Conservation (phyloP, 1,140 invertebrate species). For the Pectinophora gossypiella region DNA sequence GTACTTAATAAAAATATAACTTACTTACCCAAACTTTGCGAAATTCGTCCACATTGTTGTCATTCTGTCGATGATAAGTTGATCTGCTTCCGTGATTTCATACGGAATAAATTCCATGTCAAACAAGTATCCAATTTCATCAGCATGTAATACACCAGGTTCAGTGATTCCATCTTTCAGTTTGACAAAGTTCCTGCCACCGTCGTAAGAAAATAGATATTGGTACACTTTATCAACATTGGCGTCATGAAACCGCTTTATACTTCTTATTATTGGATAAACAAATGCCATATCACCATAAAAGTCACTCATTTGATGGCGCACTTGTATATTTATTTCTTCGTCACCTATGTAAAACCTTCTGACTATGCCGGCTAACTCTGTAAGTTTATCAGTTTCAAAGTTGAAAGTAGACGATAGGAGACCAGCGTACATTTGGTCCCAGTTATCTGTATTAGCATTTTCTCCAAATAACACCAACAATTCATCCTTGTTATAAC, state of each 20-base stretch:
- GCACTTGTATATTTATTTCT: not conserved
- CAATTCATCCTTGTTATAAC: slow-evolving; percentile 17
- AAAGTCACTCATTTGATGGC: slow-evolving; percentile 5
- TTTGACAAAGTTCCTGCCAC: slow-evolving; percentile 21
- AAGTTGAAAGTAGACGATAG: slow-evolving; percentile 12
- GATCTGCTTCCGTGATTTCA: slow-evolving; percentile 12
- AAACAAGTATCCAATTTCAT: slow-evolving; percentile 33
- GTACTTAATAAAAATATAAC: no score
- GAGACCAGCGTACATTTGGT: not conserved
- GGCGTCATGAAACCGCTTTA: slow-evolving; percentile 14
- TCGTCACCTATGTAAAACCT: slow-evolving; percentile 12
- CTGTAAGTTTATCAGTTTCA: slow-evolving; percentile 5
- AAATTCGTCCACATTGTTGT: slow-evolving; percentile 37
- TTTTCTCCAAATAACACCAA: slow-evolving; percentile 7
- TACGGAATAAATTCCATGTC: slow-evolving; percentile 4
- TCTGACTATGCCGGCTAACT: slow-evolving; percentile 1
- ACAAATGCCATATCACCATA: slow-evolving; percentile 13
- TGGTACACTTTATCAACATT: slow-evolving; percentile 21
- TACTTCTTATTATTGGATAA: slow-evolving; percentile 23
- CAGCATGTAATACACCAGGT: slow-evolving; percentile 22
- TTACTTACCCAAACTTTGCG: slow-evolving; percentile 34
- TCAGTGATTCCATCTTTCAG: slow-evolving; percentile 7
- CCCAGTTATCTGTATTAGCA: not conserved
- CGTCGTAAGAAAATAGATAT: slow-evolving; percentile 31
- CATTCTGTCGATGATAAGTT: slow-evolving; percentile 24